Percentiles rank a stretch among this genome's conserved stretches.
Evolutionary conservation across 2,113 vertebrate species (phyloP).

Genomic region (Progne subis): DNA sequence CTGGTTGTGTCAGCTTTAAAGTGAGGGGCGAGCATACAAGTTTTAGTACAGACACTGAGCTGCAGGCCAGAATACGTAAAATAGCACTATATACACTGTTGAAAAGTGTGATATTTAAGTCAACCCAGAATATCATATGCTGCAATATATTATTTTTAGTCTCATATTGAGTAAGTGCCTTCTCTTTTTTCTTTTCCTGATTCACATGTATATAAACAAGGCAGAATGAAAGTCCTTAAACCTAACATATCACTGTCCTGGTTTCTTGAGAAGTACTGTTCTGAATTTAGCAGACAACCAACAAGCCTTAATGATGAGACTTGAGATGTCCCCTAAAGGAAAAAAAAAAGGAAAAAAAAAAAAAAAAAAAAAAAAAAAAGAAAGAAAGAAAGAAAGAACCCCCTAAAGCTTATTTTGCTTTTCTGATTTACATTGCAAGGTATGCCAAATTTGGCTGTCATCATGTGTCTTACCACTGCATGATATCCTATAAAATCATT

Average conservation of each 20-base stretch:
- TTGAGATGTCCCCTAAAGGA: background rate
- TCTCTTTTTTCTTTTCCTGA: background rate
- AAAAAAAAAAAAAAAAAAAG: no score
- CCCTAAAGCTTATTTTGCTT: background rate
- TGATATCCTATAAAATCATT: background rate
- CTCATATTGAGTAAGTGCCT: background rate
- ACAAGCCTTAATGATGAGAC: background rate
- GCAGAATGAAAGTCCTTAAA: background rate
- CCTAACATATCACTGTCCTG: background rate
- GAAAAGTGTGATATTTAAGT: background rate
- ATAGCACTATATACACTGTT: background rate
- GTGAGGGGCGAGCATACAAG: background rate
- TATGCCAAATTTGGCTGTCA: background rate
- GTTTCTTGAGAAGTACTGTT: background rate
- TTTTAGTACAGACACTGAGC: background rate
- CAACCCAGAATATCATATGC: background rate
- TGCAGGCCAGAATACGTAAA: background rate
- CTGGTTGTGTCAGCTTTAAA: slow-evolving; percentile 30
- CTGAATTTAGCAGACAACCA: background rate
- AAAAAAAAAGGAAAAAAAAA: background rate
- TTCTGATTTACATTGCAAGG: background rate
- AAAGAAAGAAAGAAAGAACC: no score
- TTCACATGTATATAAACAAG: background rate
- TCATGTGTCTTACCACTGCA: background rate
- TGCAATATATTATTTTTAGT: background rate